Conservation (phyloP, 2,888 invertebrate species). For the Mesorhabditis belari region DNA sequence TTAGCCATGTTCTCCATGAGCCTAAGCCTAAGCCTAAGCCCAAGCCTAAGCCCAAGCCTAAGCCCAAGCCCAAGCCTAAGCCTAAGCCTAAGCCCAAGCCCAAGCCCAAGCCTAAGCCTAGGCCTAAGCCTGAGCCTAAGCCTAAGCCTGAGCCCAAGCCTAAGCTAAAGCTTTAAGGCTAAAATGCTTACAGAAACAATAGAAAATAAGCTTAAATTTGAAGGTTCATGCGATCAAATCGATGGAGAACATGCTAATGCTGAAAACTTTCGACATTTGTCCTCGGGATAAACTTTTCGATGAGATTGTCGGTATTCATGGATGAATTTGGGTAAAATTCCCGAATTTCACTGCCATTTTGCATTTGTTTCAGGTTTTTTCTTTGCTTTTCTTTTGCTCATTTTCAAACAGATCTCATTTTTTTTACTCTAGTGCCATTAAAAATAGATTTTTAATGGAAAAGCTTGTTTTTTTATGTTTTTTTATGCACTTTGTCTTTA, state of each 20-base stretch:
- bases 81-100: too few species aligned
- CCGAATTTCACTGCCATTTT: constrained; percentile 36
- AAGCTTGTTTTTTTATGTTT: not conserved
- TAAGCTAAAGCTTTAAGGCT: too few species aligned
- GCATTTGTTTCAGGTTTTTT: constrained; percentile 43
- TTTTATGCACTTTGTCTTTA: too few species aligned
- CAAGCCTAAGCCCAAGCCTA: too few species aligned
- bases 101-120: too few species aligned
- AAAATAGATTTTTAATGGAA: not conserved
- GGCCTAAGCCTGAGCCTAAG: too few species aligned
- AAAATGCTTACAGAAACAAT: not conserved
- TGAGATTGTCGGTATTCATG: constrained; percentile 22
- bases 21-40: too few species aligned
- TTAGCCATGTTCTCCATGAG: too few species aligned
- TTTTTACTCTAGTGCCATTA: not conserved
- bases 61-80: too few species aligned
- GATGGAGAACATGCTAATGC: constrained; percentile 45
- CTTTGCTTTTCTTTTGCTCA: not conserved
- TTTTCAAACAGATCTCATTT: not conserved
- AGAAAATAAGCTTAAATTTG: constrained; percentile 2
- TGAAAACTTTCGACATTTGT: constrained; percentile 38
- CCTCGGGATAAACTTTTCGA: constrained; percentile 37
- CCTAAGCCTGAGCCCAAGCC: too few species aligned
- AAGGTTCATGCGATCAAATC: constrained; percentile 38
- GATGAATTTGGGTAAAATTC: constrained; percentile 12